Conservation (phyloP, 2,888 invertebrate genomes). For the Epiblema foenella region DNA sequence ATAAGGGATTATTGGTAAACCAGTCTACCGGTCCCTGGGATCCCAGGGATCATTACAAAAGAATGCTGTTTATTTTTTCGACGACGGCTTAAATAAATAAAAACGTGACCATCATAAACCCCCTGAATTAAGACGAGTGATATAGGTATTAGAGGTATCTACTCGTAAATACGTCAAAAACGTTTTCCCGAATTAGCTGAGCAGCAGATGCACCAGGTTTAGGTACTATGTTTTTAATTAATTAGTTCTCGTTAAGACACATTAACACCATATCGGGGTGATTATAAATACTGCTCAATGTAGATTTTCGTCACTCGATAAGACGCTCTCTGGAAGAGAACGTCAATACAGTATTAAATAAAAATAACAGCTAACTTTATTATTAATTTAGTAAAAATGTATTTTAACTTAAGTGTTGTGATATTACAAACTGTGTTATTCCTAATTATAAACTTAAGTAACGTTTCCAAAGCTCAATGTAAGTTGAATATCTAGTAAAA, state of each 20-base stretch:
- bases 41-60: no score
- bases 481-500: constrained; percentile 7
- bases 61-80: no score
- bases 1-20: no score
- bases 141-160: no score
- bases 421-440: constrained; percentile 2
- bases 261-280: constrained; percentile 9
- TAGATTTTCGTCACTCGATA: constrained; percentile 27
- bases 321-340: constrained; percentile 16
- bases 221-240: neutral
- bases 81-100: no score
- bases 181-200: no score
- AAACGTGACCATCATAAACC: no score
- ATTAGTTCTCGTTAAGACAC: constrained; percentile 16
- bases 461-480: constrained; percentile 18
- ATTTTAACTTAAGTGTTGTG: constrained; percentile 5
- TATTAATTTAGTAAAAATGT: constrained; percentile 21
- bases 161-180: no score
- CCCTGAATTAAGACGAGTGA: no score
- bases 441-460: constrained; percentile 15
- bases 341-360: constrained; percentile 3
- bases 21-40: no score
- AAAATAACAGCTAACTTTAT: neutral
- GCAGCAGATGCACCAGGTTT: no score
- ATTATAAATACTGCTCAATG: constrained; percentile 27